phyloP scores from a whole-genome alignment of 2,797 vertebrate genomes.

The Chromobotia macracanthus region DNA sequence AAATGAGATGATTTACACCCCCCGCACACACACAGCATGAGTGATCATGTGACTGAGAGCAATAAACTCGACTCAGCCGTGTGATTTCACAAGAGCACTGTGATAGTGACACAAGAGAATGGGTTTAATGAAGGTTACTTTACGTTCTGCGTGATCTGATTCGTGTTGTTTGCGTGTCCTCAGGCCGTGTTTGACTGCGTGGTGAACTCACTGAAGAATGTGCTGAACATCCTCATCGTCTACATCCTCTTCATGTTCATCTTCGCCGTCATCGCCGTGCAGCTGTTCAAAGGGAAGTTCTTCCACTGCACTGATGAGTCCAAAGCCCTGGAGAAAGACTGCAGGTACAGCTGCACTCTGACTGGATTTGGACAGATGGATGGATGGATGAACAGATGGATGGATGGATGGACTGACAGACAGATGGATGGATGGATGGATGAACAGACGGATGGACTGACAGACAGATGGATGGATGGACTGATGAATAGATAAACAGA shows the following conservation, averaged over 20 bases:
- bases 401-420: not conserved
- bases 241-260: slow-evolving; percentile 99
- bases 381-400: not conserved
- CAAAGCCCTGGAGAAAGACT: slow-evolving; percentile 93
- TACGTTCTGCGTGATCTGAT: slow-evolving; percentile 2
- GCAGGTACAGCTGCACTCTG: slow-evolving; percentile 77
- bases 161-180: slow-evolving; percentile 12
- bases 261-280: slow-evolving; percentile 96
- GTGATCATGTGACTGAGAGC: slow-evolving; percentile 26
- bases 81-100: too few relatives aligned
- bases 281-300: slow-evolving; percentile 98
- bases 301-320: slow-evolving; percentile 98
- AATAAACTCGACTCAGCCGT: too few relatives aligned
- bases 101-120: not conserved
- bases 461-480: not conserved
- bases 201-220: slow-evolving; percentile 97
- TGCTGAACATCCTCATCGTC: slow-evolving; percentile 97
- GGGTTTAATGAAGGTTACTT: too few relatives aligned
- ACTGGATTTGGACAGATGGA: not conserved
- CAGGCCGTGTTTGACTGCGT: slow-evolving; percentile 98
- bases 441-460: too few relatives aligned
- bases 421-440: not conserved
- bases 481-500: not conserved
- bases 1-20: not conserved
- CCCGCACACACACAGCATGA: not conserved